phyloP scores from a whole-genome alignment of 2,113 vertebrate species.

The Spea bombifrons region DNA sequence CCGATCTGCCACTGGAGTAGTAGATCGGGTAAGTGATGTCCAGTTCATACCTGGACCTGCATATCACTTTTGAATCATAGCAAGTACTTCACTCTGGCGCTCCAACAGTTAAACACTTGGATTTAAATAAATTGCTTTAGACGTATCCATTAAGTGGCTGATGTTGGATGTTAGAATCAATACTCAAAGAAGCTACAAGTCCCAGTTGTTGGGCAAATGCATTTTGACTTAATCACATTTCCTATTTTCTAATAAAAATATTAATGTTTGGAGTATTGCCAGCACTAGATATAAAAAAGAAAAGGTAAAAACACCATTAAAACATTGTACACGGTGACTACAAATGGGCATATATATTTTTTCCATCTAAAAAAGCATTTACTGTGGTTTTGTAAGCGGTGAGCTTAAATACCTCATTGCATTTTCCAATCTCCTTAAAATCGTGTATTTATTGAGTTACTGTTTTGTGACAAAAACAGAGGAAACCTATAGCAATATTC shows the following conservation, averaged over 20 bases:
- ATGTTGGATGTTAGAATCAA: constrained; percentile 47
- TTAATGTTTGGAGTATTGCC: constrained; percentile 52
- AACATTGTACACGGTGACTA: constrained; percentile 3
- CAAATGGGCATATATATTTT: constrained; percentile 27
- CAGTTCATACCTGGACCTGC: too few species aligned
- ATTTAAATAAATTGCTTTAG: too few species aligned
- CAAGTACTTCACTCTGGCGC: too few species aligned
- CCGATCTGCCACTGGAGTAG: too few species aligned
- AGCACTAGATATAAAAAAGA: constrained; percentile 19
- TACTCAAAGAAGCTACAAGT: constrained; percentile 53
- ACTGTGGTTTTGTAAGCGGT: constrained; percentile 24
- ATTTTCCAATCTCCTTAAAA: constrained; percentile 13
- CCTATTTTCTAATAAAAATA: constrained; percentile 51
- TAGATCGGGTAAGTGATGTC: too few species aligned
- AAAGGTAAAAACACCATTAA: constrained; percentile 41
- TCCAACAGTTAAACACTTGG: too few species aligned
- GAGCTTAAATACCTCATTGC: constrained; percentile 38
- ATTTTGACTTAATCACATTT: constrained; percentile 58
- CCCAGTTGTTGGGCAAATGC: constrained; percentile 52
- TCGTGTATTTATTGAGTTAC: constrained; percentile 14
- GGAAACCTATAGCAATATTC: not conserved
- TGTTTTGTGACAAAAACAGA: not conserved
- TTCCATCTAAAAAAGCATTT: constrained; percentile 30
- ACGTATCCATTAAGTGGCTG: constrained; percentile 41
- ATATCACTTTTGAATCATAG: too few species aligned